phyloP scores from a whole-genome alignment of 2,888 invertebrate species.

The Scaptomyza tumidula region DNA sequence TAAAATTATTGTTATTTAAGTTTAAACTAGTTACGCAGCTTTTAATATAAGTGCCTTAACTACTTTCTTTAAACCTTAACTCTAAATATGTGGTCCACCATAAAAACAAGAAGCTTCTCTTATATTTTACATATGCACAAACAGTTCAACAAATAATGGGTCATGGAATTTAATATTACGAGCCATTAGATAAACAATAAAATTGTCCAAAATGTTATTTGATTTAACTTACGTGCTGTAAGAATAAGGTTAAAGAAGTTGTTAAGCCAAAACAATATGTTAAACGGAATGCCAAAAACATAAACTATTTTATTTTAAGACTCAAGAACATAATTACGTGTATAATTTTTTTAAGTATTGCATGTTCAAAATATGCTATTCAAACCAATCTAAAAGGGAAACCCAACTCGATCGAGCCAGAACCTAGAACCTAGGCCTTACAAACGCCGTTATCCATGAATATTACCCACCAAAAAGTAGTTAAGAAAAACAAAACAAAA shows the following conservation, averaged over 20 bases:
- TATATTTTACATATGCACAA: not conserved
- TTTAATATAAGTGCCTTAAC: not conserved
- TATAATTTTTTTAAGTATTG: not conserved
- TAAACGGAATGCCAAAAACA: not conserved
- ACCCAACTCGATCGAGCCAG: too few relatives aligned
- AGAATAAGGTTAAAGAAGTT: not conserved
- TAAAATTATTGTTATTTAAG: not conserved
- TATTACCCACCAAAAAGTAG: not conserved
- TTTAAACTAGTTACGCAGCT: not conserved
- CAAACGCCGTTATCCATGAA: too few relatives aligned
- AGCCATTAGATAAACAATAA: not conserved
- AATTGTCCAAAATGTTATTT: not conserved
- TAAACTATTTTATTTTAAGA: too few relatives aligned
- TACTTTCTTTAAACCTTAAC: not conserved
- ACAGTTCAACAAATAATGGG: not conserved
- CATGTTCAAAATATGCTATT: not conserved
- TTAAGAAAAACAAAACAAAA: slow-evolving; percentile 11
- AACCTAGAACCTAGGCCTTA: too few relatives aligned
- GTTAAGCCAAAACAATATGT: not conserved
- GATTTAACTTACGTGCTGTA: not conserved
- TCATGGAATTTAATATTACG: not conserved
- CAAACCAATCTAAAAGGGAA: not conserved
- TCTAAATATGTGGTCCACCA: not conserved
- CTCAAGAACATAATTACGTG: not conserved
- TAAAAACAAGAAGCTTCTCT: not conserved